A percentile compares a stretch with the other conserved stretches of the same genome.
Evolutionary conservation across 2,113 vertebrate species (phyloP).

Genomic region (Jacana jacana): DNA sequence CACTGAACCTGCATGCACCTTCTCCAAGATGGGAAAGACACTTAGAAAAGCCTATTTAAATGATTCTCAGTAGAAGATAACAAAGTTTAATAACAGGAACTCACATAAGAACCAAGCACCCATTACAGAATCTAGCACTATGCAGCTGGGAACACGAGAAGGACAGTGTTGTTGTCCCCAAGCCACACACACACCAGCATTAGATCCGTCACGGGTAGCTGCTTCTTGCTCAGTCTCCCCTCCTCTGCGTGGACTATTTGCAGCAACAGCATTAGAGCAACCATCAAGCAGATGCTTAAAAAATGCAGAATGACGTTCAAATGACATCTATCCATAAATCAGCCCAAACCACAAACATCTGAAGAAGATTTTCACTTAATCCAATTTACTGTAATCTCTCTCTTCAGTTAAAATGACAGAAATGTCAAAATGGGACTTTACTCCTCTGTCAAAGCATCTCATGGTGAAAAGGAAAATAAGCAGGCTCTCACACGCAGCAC

Average conservation of each 20-base stretch:
- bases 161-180: background rate
- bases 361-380: slow-evolving; percentile 71
- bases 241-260: slow-evolving; percentile 18
- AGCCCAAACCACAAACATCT: slow-evolving; percentile 70
- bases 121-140: background rate
- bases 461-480: slow-evolving; percentile 67
- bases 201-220: slow-evolving; percentile 23
- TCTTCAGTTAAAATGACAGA: slow-evolving; percentile 70
- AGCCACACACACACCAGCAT: background rate
- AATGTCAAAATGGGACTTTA: slow-evolving; percentile 69
- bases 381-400: slow-evolving; percentile 70
- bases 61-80: background rate
- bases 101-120: background rate
- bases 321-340: slow-evolving; percentile 70
- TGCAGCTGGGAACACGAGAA: background rate
- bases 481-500: slow-evolving; percentile 28
- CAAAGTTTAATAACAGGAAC: background rate
- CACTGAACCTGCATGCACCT: background rate
- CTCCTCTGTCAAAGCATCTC: slow-evolving; percentile 64
- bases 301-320: slow-evolving; percentile 63
- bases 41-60: background rate
- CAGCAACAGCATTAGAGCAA: slow-evolving; percentile 42
- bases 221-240: slow-evolving; percentile 30
- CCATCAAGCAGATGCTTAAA: slow-evolving; percentile 65
- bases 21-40: background rate